Evolutionary conservation across 2,888 invertebrate genomes (phyloP), one percentile per base, ranked within the genome.

Genomic region (Chloromyia formosa): DNA sequence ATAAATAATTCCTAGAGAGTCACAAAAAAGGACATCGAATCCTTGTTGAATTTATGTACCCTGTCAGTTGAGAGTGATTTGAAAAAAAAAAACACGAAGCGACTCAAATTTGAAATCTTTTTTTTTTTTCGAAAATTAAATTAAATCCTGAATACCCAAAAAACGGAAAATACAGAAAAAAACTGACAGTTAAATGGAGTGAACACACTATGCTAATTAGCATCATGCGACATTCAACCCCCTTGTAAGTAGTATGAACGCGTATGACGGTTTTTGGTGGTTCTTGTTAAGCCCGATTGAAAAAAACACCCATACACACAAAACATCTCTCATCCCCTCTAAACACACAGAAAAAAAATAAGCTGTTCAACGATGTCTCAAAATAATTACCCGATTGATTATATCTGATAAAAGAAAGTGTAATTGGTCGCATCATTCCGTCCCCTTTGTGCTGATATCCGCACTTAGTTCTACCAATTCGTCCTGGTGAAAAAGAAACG

Each of bases 341-440:
- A 49, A 49, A n/a, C 49, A 3, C 3, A 49, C 1, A 7, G 27
- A 49, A 49, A 49, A n/a, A n/a, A 49, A 49, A 49, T 49, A 12
- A 49, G 49, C 10, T 35, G 27, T 49, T 54, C 61, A 22, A 20
- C 58, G 62, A 69, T 62, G 75, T 64, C 54, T 16, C 53, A 12
- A 71, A 64, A 76, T 64, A 76, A 76, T 71, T 73, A 72, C 76
- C 73, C 74, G 45, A 76, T 77, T 58, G 75, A 77, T 75, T 77
- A 71, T 54, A 54, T 74, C 72, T 22, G 49, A 54, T 73, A 56
- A 56, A 74, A 56, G n/a, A 75, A 68, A 58, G 56, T 4, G 1
- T 18, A 22, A 22, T 58, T 58, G n/a, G 23, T 60, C 22, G 22
- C 22, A 16, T 3, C n/a, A 23, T 60, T 27, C 60, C 27, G 0